Evolutionary conservation across 2,797 vertebrate genomes (phyloP).

Genomic region (Rhinogobio ventralis): DNA sequence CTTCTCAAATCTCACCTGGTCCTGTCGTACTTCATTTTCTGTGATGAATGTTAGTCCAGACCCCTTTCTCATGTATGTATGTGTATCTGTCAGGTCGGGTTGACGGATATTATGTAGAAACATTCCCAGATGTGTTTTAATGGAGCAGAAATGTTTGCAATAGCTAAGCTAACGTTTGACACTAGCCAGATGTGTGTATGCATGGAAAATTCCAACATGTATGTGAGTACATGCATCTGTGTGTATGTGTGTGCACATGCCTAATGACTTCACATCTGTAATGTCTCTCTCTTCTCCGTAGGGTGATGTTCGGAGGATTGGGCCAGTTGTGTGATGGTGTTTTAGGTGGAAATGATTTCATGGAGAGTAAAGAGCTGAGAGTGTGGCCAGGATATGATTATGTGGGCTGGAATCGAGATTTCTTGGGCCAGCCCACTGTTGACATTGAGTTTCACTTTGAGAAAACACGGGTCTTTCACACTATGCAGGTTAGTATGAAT

Average conservation of each 20-base stretch:
- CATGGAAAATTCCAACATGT: constrained; percentile 58
- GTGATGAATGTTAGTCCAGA: constrained; percentile 41
- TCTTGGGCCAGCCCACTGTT: constrained; percentile 80
- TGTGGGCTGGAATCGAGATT: constrained; percentile 87
- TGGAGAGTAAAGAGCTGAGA: constrained; percentile 85
- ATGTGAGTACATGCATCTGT: constrained; percentile 28
- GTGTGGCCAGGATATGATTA: constrained; percentile 97
- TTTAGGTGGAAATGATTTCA: constrained; percentile 90
- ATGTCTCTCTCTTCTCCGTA: constrained; percentile 61
- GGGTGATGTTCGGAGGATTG: constrained; percentile 89
- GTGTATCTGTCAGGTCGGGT: constrained; percentile 32
- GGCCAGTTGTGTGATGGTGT: constrained; percentile 91
- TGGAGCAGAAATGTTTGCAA: constrained; percentile 77
- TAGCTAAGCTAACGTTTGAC: constrained; percentile 74
- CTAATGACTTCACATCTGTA: constrained; percentile 12
- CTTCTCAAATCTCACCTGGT: constrained; percentile 38
- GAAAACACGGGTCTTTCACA: constrained; percentile 76
- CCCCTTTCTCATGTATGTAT: constrained; percentile 16
- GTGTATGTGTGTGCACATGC: constrained; percentile 13
- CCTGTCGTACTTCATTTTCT: constrained; percentile 11
- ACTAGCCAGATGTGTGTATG: constrained; percentile 69
- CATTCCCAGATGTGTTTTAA: constrained; percentile 71
- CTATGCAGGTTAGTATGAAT: constrained; percentile 79
- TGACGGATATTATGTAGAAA: constrained; percentile 47
- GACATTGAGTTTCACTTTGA: constrained; percentile 94